Evolutionary conservation across 2,888 invertebrate species (phyloP), one percentile per base, ranked within the genome.

Genomic region (Oxyscelio sp.): DNA sequence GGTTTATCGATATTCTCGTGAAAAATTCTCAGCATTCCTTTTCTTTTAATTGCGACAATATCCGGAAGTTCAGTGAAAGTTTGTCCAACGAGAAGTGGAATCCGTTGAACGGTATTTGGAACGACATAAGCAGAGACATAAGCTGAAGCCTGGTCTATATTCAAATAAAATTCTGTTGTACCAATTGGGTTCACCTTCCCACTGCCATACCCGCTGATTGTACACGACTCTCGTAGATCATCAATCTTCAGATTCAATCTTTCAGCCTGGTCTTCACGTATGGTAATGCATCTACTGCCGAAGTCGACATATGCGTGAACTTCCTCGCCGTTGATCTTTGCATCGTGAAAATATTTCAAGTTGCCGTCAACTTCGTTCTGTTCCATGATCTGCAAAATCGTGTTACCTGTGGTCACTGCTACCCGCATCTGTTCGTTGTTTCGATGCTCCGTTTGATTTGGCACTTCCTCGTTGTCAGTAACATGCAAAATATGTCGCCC

Each of bases 41-140:
- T 56, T 15, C 34, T 31, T 56, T 56, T 56, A 22, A 56, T n/a
- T 4, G 17, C 34, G 1, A 15, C 34, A 3, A 34, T 56, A 34
- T 34, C 15, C 2, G 56, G 19, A 17, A n/a, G 31, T 56, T 56
- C 56, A 1, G 56, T 56, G 11, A 56, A 56, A 9, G 56, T 15
- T 56, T 56, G 56, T 17, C 56, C 56, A 4, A 56, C 13, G 1
- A 56, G 24, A 17, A 56, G 13, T 34, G 56, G 34, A 24, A 56
- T 56, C 15, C 17, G 1, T n/a, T 56, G 56, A 17, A 56, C 56
- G n/a, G 34, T 11, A 22, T 56, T 4, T 1, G 56, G 56, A 34
- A 56, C 19, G 13, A 56, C 13, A 34, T 56, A 56, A 2, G 11
- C 56, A n/a, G 31, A 8, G 8, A 34, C 56, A 2, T 24, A 2